Base-by-base conservation (phyloP, 92 coral and sea anemone genomes). In the Parazoanthus atlanticus region DNA sequence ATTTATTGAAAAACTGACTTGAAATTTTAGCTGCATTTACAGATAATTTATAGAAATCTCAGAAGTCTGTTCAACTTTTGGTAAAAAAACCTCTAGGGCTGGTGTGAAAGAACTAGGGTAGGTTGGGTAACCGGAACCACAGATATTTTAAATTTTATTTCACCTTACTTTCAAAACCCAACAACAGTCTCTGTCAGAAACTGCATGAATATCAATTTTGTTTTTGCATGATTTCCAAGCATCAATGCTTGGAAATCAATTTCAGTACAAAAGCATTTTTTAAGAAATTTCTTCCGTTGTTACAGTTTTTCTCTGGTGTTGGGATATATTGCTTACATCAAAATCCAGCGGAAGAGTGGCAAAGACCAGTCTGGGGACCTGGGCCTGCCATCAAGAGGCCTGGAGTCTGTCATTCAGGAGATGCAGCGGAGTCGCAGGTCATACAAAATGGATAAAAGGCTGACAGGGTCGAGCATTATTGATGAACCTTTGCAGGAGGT, bases 401-500 rank as follows among this genome's bases (percentile, higher is more conserved):
- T 96, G 31, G 96, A 93, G 54, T 91, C 89, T 74, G 86, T 96
- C 80, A 86, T 96, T 30, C 88, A 88, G 79, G 91, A 95, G 89
- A 94, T 96, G 75, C 94, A 92, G 85, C 91, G 92, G 29, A 93
- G 93, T 67, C 91, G 91, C 38, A 94, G 91, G 70, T 93, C 96
- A 21, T 94, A 95, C 84, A 96, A 96, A 90, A 95, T 96, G 99
- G 99, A 96, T 89, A 96, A 96, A 79, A 88, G 99, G 67, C 89
- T 96, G 43, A 96, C 99, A 33, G 99, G 99, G 2, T 93, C 99
- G 28, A 96, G 96, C 86, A 96, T 96, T 71, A 96, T 96, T 88
- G 99, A 96, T 90, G 99, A 96, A 82, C 98, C 99, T 40, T 80
- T 96, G 67, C 99, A 96, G 52, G 99, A 96, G 98, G 98, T 96